phyloP scores from a whole-genome alignment of 1,140 invertebrate genomes.

The Zaprionus kolodkinae region DNA sequence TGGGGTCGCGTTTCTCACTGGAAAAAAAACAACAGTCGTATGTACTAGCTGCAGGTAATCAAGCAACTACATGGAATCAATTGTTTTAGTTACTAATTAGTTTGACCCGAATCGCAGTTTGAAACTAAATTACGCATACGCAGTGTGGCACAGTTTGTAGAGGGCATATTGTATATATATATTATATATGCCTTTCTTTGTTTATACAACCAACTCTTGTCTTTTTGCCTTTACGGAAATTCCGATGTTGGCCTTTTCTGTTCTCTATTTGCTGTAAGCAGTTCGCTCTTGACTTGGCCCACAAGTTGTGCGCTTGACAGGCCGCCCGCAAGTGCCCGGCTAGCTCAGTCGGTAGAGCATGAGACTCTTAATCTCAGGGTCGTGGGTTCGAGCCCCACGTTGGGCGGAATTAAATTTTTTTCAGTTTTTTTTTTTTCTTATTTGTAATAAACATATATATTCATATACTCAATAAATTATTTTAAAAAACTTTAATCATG shows the following conservation, averaged over 20 bases:
- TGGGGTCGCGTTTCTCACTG: conserved; percentile 5
- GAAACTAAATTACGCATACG: conserved; percentile 57
- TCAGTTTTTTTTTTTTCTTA: no score
- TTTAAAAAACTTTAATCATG: no score
- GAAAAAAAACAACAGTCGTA: background rate
- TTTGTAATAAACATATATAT: no score
- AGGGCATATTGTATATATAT: conserved; percentile 1
- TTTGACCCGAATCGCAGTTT: conserved; percentile 47
- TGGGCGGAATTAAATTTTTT: conserved; percentile 87
- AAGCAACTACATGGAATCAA: conserved; percentile 35
- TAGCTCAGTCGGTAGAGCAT: conserved; percentile 96
- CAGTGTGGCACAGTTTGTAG: conserved; percentile 32
- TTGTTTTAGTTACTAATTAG: conserved; percentile 55
- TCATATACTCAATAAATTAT: no score
- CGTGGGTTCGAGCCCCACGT: conserved; percentile 96
- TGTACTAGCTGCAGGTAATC: conserved; percentile 29
- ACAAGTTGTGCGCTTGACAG: conserved; percentile 5
- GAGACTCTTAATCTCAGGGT: conserved; percentile 97
- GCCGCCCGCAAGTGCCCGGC: conserved; percentile 86
- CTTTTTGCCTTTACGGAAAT: conserved; percentile 9
- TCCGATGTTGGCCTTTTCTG: no score
- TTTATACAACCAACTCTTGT: conserved; percentile 19
- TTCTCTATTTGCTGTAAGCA: conserved; percentile 10
- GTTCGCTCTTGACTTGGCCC: conserved; percentile 10
- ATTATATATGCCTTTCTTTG: conserved; percentile 1